Evolutionary conservation across 2,113 vertebrate species (phyloP).

Genomic region (Takifugu bimaculatus): DNA sequence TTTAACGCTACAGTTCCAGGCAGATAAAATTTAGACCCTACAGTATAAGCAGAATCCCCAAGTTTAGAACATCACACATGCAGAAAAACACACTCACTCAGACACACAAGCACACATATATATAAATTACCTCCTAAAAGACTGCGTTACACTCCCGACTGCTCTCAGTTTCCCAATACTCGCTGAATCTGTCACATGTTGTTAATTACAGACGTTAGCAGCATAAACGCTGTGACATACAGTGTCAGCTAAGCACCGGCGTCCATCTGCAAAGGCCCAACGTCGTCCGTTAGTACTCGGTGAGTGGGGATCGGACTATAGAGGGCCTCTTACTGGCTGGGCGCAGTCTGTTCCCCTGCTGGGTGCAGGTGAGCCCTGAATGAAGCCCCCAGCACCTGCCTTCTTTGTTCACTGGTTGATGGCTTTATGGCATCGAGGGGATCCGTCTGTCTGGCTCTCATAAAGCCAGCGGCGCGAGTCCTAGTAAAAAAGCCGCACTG

Average conservation of each 20-base stretch:
- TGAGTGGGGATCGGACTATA: constrained; percentile 59
- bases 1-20: too few species aligned
- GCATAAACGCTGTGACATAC: not conserved
- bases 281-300: constrained; percentile 40
- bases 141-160: constrained; percentile 33
- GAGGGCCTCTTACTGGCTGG: constrained; percentile 70
- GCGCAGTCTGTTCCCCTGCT: constrained; percentile 62
- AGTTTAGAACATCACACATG: too few species aligned
- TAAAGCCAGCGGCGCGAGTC: constrained; percentile 69
- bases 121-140: constrained; percentile 33
- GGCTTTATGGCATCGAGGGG: constrained; percentile 73
- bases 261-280: not conserved
- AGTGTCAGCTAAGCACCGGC: too few species aligned
- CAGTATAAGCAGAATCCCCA: too few species aligned
- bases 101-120: not conserved
- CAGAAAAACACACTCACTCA: too few species aligned
- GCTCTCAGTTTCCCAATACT: constrained; percentile 32
- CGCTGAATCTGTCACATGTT: constrained; percentile 38
- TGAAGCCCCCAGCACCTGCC: constrained; percentile 72
- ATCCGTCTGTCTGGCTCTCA: constrained; percentile 71
- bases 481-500: constrained; percentile 71
- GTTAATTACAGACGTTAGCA: constrained; percentile 50
- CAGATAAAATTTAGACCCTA: too few species aligned
- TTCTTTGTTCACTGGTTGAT: constrained; percentile 75
- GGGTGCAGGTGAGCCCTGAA: constrained; percentile 79